Base-by-base conservation (phyloP, 2,113 vertebrate species). In the Tachycineta bicolor region DNA sequence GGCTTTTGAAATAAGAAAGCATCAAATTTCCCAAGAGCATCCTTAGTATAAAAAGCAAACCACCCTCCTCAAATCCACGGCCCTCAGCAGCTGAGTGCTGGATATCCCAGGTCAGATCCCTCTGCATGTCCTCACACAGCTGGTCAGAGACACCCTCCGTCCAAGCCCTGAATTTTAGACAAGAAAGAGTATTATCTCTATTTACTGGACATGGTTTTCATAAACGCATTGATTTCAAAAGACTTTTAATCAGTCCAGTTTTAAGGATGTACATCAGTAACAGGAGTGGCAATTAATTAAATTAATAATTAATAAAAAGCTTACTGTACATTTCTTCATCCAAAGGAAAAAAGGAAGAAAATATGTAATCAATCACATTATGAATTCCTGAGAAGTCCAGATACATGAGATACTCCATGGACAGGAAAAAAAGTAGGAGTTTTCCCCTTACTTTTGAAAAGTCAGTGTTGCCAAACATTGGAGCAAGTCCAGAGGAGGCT, bases 341-440 rank as follows among this genome's bases (percentile, higher is more conserved):
- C 44, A 44, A 17, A 37, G 33, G 16, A 37, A 49, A 56, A 80
- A 55, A 14, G 3, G 5, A 13, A 6, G 6, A 0, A 21, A n/a
- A 52, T 10, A 37, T 7, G 14, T 5, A 56, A 17, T 39, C 52
- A 56, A 55, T 21, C 11, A 49, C 5, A 18, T 20, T 10, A 47
- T 14, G 5, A 79, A 68, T 55, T 79, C 34, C 76, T 23, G 33
- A 53, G 26, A 59, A 81, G 15, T 20, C 56, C 19, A 71, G n/a
- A 31, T 10, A 43, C 0, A 1, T 5, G 58, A 60, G 18, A 33
- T 39, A 49, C 18, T 49, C 31, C 19, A 14, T 1, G 20, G 37
- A 24, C 0, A 34, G 29, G 31, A 8, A 34, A 33, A 47, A 15
- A 20, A 67, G 59, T 0, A 52, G 15, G 11, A 12, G 8, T 34